phyloP scores from a whole-genome alignment of 2,797 vertebrate species.

The Paguma larvata region DNA sequence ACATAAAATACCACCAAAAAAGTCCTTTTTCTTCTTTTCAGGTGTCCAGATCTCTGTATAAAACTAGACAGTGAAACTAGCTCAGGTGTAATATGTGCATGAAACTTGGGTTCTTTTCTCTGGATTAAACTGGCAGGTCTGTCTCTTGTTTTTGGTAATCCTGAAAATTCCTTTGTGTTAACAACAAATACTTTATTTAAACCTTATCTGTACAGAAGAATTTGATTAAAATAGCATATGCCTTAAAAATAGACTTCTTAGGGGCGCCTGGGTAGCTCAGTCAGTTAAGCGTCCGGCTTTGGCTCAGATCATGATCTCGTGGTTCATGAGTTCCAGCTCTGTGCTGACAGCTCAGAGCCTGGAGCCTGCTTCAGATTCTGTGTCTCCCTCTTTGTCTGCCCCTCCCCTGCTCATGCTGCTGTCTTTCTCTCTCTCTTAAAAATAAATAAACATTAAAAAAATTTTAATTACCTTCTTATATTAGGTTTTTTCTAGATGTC shows the following conservation, averaged over 20 bases:
- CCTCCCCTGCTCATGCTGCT: no score
- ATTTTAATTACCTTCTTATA: background rate
- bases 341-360: no score
- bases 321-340: no score
- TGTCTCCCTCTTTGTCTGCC: no score
- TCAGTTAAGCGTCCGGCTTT: no score
- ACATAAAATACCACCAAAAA: background rate
- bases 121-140: background rate
- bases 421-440: no score
- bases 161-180: constrained; percentile 19
- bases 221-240: background rate
- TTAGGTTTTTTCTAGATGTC: background rate
- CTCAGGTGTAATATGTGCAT: background rate
- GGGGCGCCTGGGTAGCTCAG: no score
- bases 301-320: no score
- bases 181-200: background rate
- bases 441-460: no score
- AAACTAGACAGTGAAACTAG: constrained; percentile 31
- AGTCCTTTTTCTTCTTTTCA: background rate
- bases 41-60: background rate
- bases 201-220: background rate
- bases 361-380: no score
- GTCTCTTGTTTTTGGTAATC: background rate
- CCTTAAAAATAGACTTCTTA: background rate
- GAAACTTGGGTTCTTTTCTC: constrained; percentile 8